A percentile compares a stretch with the other conserved stretches of the same genome.
These are phyloP conservation scores for Parotocinclus haroldoi DNA, from an alignment of 2,797 vertebrate species.

Conservation along the genomic window DNA sequence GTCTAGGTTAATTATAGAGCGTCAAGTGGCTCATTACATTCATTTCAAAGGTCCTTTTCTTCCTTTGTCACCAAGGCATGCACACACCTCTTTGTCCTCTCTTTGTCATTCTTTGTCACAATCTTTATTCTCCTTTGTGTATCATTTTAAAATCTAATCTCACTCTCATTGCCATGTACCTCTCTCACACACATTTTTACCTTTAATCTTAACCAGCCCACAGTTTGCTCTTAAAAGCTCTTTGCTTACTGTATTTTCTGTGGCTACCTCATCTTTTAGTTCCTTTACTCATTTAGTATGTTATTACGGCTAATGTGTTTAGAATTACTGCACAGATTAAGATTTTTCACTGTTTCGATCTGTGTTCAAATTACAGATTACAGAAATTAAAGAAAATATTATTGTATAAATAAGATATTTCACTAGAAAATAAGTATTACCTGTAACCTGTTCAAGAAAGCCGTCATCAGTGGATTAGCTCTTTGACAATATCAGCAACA, in stretches of 20 bases:
- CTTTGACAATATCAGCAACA: no score
- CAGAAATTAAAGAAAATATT: no score
- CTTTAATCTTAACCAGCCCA: conserved; percentile 32
- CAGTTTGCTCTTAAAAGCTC: conserved; percentile 35
- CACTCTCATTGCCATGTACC: conserved; percentile 4
- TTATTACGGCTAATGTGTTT: conserved; percentile 31
- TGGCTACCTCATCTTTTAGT: conserved; percentile 57
- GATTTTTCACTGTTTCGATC: background rate
- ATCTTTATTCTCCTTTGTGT: conserved; percentile 5
- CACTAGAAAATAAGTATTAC: no score
- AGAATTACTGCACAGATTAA: background rate
- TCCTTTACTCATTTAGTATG: conserved; percentile 51
- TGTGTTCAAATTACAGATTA: no score
- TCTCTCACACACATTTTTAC: conserved; percentile 19
- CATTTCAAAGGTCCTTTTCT: conserved; percentile 16
- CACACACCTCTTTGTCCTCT: conserved; percentile 17
- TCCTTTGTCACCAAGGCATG: conserved; percentile 13
- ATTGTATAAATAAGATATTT: no score
- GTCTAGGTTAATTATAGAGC: conserved; percentile 42
- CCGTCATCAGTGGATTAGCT: no score
- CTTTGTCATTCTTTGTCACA: conserved; percentile 27
- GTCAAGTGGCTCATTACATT: conserved; percentile 27
- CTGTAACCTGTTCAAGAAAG: no score
- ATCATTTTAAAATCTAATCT: conserved; percentile 13
- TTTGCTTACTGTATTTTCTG: conserved; percentile 36